A percentile compares a stretch with the other conserved stretches of the same genome.
Conservation (phyloP, 2,888 invertebrate genomes). For the Oscheius sp. region DNA sequence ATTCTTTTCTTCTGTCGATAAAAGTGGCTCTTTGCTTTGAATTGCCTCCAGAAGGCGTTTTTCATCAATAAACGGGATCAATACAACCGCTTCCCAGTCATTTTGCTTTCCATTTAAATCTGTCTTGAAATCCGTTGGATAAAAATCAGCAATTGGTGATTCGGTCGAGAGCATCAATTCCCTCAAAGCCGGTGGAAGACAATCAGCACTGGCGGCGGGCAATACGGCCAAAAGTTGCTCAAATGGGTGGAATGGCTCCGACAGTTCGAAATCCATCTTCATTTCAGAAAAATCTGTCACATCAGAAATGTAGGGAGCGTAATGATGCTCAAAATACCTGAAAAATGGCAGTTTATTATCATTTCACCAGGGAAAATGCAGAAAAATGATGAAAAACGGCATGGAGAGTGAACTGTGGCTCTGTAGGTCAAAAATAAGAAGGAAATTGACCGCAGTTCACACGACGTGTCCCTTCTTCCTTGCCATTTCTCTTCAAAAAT, state of each 20-base stretch:
- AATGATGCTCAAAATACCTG: slow-evolving; percentile 89
- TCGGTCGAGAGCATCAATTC: slow-evolving; percentile 82
- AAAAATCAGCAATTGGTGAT: slow-evolving; percentile 89
- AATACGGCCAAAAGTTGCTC: slow-evolving; percentile 89
- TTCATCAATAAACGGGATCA: slow-evolving; percentile 93
- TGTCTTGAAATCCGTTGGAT: slow-evolving; percentile 88
- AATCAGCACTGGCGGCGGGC: slow-evolving; percentile 85
- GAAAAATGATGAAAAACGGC: no score
- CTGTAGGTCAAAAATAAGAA: no score
- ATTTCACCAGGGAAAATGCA: neutral
- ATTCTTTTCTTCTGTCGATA: slow-evolving; percentile 81
- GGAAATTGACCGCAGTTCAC: no score
- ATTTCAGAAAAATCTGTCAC: slow-evolving; percentile 83
- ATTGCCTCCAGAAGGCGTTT: slow-evolving; percentile 80
- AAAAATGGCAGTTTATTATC: slow-evolving; percentile 6
- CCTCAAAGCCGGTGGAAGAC: slow-evolving; percentile 85
- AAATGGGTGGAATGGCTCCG: slow-evolving; percentile 90
- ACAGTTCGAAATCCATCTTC: slow-evolving; percentile 85
- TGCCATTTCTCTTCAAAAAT: neutral
- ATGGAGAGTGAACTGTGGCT: no score
- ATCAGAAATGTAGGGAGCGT: slow-evolving; percentile 95
- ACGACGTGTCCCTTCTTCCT: neutral
- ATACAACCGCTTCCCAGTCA: slow-evolving; percentile 94
- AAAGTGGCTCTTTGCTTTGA: slow-evolving; percentile 72
- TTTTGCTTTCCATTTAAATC: slow-evolving; percentile 95